Evolutionary conservation across 2,888 invertebrate genomes (phyloP), one percentile per base, ranked within the genome.

Genomic region (Phlogophora meticulosa): DNA sequence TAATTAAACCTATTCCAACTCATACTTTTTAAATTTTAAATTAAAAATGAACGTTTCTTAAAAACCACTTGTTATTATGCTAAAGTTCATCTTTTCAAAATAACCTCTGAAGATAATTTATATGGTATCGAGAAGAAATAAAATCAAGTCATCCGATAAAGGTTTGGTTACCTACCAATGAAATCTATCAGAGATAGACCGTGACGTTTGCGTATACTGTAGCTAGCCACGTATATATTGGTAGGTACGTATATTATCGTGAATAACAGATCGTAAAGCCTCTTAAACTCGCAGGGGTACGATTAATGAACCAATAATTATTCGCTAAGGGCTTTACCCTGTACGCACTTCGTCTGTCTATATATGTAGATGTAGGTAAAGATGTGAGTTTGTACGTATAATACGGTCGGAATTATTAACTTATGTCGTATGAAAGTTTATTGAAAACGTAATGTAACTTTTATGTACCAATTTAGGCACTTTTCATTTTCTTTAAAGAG

Each of bases 281-380:
- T 80, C 80, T 77, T 82, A 70, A 72, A 76, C 78, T 82, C 77
- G 40, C 79, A 70, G 67, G 70, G 76, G 80, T 64, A 80, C 81
- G 76, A 85, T 83, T 85, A 83, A 85, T 82, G 81, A 86, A 76
- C 74, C 82, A 78, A 85, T 85, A 82, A 85, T 82, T 82, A 82
- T 82, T 78, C 85, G 74, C 81, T 78, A 77, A 85, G 77, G 82
- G 86, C 72, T 74, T 76, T 73, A 65, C 74, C 63, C 66, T 76
- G 78, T 78, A 76, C 58, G 68, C 76, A 75, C 73, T 79, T 72
- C 64, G 63, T 78, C 72, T 77, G 48, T 56, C 49, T 64, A 36
- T 48, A 15, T 38, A 36, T 58, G 36, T 59, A 43, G 10, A 55
- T 24, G 20, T 17, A 43, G 15, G 28, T 58, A 43, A 28, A 28